Base-by-base conservation (phyloP, 2,888 invertebrate genomes). In the Trisateles emortualis region DNA sequence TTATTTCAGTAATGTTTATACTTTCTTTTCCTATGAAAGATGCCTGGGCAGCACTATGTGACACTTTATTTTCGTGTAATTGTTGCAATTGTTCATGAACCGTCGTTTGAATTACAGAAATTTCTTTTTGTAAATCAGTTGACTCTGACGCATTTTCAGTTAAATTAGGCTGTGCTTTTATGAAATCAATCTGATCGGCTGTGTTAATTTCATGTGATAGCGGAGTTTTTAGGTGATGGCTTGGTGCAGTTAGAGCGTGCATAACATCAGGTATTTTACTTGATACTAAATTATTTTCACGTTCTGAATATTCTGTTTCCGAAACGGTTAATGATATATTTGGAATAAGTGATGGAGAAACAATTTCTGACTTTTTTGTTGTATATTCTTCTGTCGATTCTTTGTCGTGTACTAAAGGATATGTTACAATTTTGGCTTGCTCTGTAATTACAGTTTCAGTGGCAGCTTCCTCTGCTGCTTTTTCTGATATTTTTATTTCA, bases 261-360 rank as follows among this genome's bases (percentile, higher is more conserved):
- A 76, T 60, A 0, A 44, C 39, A 39, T 69, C 81, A 10, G 88
- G 81, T 9, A 74, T 75, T 67, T 77, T 81, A 40, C 78, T 72
- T 11, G 88, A 59, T 17, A 79, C 73, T 13, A 96, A 84, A 24
- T 89, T 82, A 19, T 91, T 92, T 87, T 96, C 97, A 60, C 93
- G 94, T 84, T 97, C 96, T 29, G 94, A 90, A 0, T 89, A 81
- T 72, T 95, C 94, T 0, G 94, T 94, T 83, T 96, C 94, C 45
- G 88, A 93, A 3, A 96, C 81, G 59, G 94, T 92, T 44, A 96
- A 64, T 49, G 96, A 91, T 65, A 94, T 92, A 68, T 95, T 94
- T 1, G 95, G 93, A 63, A 94, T 92, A 52, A 94, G 88, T 1
- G 87, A 88, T 17, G 93, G 82, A 49, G 78, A 79, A n/a, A 94